phyloP scores from a whole-genome alignment of 2,113 vertebrate species.

The Petaurus breviceps region DNA sequence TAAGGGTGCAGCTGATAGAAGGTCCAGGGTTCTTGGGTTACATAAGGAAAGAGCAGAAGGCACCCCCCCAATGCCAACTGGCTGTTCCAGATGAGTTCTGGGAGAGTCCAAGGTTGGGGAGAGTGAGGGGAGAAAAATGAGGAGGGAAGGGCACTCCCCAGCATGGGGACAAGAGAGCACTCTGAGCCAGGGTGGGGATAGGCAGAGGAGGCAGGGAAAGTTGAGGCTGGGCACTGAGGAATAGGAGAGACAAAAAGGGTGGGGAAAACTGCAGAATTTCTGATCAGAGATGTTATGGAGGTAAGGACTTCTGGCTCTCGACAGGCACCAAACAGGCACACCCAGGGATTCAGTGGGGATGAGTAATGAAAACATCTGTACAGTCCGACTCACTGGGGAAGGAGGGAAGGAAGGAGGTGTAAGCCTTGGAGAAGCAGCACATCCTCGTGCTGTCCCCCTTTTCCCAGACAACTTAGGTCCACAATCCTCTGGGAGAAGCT shows the following conservation, averaged over 20 bases:
- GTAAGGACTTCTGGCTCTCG: neutral
- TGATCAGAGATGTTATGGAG: neutral
- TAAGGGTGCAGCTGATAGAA: neutral
- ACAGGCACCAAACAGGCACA: neutral
- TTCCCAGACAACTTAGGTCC: neutral
- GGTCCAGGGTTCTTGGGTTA: neutral
- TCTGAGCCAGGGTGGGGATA: neutral
- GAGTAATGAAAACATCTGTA: neutral
- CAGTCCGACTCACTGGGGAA: neutral
- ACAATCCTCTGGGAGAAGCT: neutral
- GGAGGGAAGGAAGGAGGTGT: neutral
- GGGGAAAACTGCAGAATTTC: neutral
- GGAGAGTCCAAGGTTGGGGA: neutral
- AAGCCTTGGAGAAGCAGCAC: neutral
- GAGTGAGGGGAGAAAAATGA: neutral
- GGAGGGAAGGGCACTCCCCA: neutral
- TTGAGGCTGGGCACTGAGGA: neutral
- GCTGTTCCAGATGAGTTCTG: neutral
- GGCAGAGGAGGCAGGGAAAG: neutral
- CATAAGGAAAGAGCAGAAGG: neutral
- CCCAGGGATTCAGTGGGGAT: neutral
- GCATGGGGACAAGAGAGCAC: neutral
- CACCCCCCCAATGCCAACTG: neutral
- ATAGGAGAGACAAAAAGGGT: neutral
- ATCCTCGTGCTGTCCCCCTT: neutral